phyloP scores from a whole-genome alignment of 2,113 vertebrate genomes.

The Xiphophorus maculatus region DNA sequence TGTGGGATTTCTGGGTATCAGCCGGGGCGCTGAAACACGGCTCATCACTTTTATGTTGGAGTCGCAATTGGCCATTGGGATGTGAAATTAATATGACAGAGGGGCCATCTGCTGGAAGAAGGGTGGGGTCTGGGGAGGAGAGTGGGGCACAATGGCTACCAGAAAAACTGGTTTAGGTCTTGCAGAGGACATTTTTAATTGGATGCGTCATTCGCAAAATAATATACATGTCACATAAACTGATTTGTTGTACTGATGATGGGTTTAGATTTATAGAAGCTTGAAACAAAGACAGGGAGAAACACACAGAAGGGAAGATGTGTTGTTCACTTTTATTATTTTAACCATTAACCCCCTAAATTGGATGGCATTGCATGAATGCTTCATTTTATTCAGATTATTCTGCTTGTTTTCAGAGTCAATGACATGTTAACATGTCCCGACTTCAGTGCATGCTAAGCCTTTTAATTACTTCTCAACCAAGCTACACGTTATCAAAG shows the following conservation, averaged over 20 bases:
- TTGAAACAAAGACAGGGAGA: neutral
- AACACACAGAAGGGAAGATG: neutral
- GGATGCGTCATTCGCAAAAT: constrained; percentile 55
- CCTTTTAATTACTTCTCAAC: constrained; percentile 15
- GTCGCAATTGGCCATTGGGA: constrained; percentile 66
- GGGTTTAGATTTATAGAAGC: constrained; percentile 51
- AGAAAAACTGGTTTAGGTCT: constrained; percentile 49
- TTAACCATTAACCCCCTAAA: constrained; percentile 24
- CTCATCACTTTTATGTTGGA: constrained; percentile 73
- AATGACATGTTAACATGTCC: constrained; percentile 17
- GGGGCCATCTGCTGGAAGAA: constrained; percentile 56
- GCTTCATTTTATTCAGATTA: constrained; percentile 13
- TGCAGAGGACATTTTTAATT: constrained; percentile 73
- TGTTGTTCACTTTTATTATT: constrained; percentile 3
- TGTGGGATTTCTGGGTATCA: constrained; percentile 51
- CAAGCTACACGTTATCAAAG: constrained; percentile 24
- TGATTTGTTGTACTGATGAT: constrained; percentile 47
- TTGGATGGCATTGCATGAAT: constrained; percentile 18
- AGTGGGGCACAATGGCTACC: constrained; percentile 27
- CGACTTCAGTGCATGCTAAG: constrained; percentile 1
- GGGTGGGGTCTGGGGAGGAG: constrained; percentile 1
- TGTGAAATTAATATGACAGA: constrained; percentile 77
- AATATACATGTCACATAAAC: constrained; percentile 74
- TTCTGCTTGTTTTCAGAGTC: constrained; percentile 14
- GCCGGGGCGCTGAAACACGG: constrained; percentile 63